phyloP scores from a whole-genome alignment of 2,888 invertebrate species.

The Drepana falcataria region DNA sequence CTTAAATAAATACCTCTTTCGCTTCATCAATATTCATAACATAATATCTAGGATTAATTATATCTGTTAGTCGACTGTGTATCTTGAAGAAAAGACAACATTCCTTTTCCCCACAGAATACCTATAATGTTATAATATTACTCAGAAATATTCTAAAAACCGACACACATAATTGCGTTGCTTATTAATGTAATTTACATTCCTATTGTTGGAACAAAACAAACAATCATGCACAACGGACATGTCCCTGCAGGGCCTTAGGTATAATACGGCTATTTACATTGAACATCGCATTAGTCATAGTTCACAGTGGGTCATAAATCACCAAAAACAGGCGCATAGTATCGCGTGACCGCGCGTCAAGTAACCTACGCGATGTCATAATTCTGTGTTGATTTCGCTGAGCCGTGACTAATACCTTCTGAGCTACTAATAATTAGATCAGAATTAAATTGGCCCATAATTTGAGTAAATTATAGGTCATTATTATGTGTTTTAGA shows the following conservation, averaged over 20 bases:
- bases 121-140: no score
- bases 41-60: no score
- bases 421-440: conserved; percentile 47
- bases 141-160: no score
- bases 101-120: no score
- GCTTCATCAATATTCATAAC: no score
- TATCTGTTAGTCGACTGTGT: no score
- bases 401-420: conserved; percentile 61
- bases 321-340: conserved; percentile 70
- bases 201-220: neutral
- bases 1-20: no score
- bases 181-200: neutral
- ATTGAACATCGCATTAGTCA: conserved; percentile 44
- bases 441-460: conserved; percentile 25
- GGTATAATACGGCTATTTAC: conserved; percentile 13
- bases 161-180: no score
- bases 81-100: no score
- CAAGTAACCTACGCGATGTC: conserved; percentile 63
- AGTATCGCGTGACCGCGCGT: conserved; percentile 48
- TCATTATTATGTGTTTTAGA: neutral
- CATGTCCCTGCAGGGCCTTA: conserved; percentile 37
- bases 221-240: conserved; percentile 32
- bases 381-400: conserved; percentile 67
- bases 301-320: conserved; percentile 58
- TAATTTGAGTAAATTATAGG: conserved; percentile 9